These are phyloP conservation scores for Napeogenes inachia DNA, from an alignment of 2,888 invertebrate genomes.

Conservation along the genomic window DNA sequence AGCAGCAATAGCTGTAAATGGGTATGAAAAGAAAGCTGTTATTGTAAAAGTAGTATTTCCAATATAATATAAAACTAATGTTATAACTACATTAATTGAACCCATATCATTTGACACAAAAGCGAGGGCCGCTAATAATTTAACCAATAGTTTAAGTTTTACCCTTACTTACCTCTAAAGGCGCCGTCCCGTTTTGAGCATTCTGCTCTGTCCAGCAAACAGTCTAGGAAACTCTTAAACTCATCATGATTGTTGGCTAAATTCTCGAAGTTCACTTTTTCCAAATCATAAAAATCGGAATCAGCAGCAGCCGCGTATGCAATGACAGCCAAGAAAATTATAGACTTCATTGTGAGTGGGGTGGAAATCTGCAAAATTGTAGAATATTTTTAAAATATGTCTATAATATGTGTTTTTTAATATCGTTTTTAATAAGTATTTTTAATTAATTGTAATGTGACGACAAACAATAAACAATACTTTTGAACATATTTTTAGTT, in stretches of 20 bases:
- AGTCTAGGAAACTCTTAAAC: constrained; percentile 41
- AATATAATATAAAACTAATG: background rate
- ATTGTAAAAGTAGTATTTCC: too few species aligned
- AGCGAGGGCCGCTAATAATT: background rate
- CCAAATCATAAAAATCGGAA: constrained; percentile 43
- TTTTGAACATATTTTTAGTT: too few species aligned
- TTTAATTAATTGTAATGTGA: too few species aligned
- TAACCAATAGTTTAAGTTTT: too few species aligned
- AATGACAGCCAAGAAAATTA: constrained; percentile 34
- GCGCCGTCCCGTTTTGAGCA: constrained; percentile 39
- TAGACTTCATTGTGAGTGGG: constrained; percentile 20
- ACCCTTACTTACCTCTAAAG: constrained; percentile 46
- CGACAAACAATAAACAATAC: too few species aligned
- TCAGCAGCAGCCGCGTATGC: constrained; percentile 34
- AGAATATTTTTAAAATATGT: too few species aligned
- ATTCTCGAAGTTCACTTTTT: constrained; percentile 48
- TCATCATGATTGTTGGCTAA: constrained; percentile 34
- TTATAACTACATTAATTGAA: too few species aligned
- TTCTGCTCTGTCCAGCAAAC: constrained; percentile 42
- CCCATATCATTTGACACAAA: too few species aligned
- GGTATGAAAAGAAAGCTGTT: background rate
- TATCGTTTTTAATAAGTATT: too few species aligned
- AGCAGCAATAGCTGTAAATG: constrained; percentile 20
- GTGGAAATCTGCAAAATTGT: background rate
- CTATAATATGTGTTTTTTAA: too few species aligned